A percentile compares a stretch with the other conserved stretches of the same genome.
phyloP scores from a whole-genome alignment of 2,888 invertebrate species.

The Actias luna region DNA sequence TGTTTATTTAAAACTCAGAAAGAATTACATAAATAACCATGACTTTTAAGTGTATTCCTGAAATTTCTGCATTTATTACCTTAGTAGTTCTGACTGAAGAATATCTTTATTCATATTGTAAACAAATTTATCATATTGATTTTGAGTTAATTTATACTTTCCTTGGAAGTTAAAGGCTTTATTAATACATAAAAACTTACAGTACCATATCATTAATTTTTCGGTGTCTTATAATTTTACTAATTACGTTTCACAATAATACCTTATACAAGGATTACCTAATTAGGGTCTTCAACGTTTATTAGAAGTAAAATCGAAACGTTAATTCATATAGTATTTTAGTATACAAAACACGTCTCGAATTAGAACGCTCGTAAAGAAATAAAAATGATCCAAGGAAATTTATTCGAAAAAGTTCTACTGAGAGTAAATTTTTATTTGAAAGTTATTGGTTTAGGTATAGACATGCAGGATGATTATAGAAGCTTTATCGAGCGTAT shows the following conservation, averaged over 20 bases:
- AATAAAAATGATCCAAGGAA: slow-evolving; percentile 27
- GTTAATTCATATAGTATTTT: not conserved
- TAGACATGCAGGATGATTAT: slow-evolving; percentile 33
- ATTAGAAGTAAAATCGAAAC: not conserved
- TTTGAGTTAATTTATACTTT: no score
- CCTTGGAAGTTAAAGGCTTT: not conserved
- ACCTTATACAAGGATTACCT: slow-evolving; percentile 20
- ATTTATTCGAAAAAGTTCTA: slow-evolving; percentile 35
- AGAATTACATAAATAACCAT: no score
- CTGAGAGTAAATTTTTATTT: slow-evolving; percentile 31
- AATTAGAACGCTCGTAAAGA: not conserved
- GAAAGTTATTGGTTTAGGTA: slow-evolving; percentile 32
- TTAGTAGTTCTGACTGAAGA: no score
- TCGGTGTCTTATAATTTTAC: not conserved
- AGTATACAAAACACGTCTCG: not conserved
- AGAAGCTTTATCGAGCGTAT: slow-evolving; percentile 30
- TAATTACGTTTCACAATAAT: slow-evolving; percentile 20
- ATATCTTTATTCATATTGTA: no score
- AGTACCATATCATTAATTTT: not conserved
- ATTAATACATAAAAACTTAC: not conserved
- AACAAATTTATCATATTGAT: no score
- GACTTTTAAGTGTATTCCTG: no score
- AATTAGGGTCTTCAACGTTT: not conserved
- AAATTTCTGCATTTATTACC: no score
- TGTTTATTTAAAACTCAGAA: no score